Conservation (phyloP, 2,797 vertebrate genomes). For the Limnodromus scolopaceus region DNA sequence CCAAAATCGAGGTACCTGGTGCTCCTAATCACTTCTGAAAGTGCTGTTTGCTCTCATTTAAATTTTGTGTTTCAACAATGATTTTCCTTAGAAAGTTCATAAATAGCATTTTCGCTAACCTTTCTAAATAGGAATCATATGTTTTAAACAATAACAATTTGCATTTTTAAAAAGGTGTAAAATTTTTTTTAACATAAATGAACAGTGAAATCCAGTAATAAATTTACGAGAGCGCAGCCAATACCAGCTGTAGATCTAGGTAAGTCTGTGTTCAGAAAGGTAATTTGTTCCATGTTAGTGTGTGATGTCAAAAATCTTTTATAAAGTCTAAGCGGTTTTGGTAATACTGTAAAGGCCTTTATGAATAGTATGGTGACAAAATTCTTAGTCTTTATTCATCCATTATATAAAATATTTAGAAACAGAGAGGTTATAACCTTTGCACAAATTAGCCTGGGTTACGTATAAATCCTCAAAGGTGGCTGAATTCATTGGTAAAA, state of each 20-base stretch:
- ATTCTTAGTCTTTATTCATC: neutral
- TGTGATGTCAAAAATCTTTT: neutral
- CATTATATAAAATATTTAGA: neutral
- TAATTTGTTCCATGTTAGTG: neutral
- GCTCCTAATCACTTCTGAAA: neutral
- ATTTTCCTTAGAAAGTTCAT: neutral
- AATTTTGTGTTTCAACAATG: neutral
- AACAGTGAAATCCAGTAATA: neutral
- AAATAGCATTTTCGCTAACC: neutral
- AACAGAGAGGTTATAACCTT: neutral
- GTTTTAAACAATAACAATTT: neutral
- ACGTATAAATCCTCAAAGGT: neutral
- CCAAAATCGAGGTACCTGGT: neutral
- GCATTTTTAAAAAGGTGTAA: neutral
- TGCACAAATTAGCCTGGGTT: neutral
- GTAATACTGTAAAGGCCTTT: neutral
- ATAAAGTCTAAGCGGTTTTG: neutral
- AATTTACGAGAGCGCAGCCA: neutral
- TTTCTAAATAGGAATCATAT: neutral
- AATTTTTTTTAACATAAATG: neutral
- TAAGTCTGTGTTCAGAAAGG: neutral
- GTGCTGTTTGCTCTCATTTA: neutral
- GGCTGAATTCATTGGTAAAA: neutral
- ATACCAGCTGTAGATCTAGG: neutral
- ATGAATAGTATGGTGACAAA: neutral